These are phyloP conservation scores for Gobio gobio DNA, from an alignment of 2,113 vertebrate species.

Conservation along the genomic window DNA sequence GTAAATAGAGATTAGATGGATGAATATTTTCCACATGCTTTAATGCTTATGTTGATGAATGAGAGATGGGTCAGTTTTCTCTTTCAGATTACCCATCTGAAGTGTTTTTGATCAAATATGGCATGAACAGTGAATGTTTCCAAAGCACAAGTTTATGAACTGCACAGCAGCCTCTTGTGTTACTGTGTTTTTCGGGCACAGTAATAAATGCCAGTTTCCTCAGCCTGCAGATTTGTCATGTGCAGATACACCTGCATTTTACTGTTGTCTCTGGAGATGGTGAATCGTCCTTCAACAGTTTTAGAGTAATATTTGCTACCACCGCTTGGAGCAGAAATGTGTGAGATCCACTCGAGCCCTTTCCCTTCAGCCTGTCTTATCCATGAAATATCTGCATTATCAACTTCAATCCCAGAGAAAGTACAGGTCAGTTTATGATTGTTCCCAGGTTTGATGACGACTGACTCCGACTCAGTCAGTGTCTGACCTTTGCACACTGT, in stretches of 20 bases:
- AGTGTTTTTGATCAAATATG: neutral
- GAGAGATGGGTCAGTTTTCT: neutral
- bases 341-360: conserved; percentile 11
- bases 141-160: conserved; percentile 21
- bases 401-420: neutral
- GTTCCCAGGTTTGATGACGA: neutral
- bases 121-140: neutral
- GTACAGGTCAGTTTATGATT: neutral
- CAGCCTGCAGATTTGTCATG: conserved; percentile 13
- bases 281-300: conserved; percentile 9
- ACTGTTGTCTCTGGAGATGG: conserved; percentile 39
- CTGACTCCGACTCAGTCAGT: conserved; percentile 3
- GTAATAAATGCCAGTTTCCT: conserved; percentile 56
- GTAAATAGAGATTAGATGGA: neutral
- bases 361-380: conserved; percentile 33
- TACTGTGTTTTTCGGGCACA: conserved; percentile 45
- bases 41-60: neutral
- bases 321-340: neutral
- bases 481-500: neutral
- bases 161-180: neutral
- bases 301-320: neutral
- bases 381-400: neutral
- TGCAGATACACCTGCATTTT: conserved; percentile 37
- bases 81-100: neutral
- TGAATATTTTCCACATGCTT: neutral